Evolutionary conservation across 2,113 vertebrate genomes (phyloP).

Genomic region (Phoxinus phoxinus): DNA sequence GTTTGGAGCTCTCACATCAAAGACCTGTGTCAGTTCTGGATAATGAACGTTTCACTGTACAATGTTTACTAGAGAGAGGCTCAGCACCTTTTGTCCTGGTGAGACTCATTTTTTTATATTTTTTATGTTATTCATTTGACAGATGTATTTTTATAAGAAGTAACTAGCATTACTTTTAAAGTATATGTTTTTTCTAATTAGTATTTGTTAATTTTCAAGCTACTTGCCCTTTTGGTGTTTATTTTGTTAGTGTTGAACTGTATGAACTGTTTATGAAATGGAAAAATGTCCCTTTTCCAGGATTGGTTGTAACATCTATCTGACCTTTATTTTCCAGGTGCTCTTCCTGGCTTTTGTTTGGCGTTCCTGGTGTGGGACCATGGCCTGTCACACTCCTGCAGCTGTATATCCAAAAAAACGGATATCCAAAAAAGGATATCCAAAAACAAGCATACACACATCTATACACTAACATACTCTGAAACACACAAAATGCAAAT

Average conservation of each 20-base stretch:
- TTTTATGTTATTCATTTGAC: background rate
- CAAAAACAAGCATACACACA: conserved; percentile 28
- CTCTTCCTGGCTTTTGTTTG: conserved; percentile 44
- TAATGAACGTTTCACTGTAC: conserved; percentile 57
- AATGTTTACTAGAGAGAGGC: conserved; percentile 51
- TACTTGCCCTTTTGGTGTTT: background rate
- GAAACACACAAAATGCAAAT: background rate
- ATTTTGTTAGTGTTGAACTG: background rate
- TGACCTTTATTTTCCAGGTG: conserved; percentile 26
- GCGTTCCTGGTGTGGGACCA: conserved; percentile 55
- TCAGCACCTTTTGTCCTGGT: conserved; percentile 52
- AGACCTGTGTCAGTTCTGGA: conserved; percentile 55
- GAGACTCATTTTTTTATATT: conserved; percentile 1
- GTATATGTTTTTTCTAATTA: background rate
- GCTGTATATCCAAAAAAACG: too few species aligned
- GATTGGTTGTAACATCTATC: background rate
- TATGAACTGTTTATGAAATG: background rate
- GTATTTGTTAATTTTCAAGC: background rate
- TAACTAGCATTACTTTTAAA: background rate
- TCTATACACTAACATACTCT: background rate
- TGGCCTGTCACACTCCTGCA: conserved; percentile 55
- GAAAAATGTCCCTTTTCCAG: background rate
- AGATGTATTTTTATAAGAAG: background rate
- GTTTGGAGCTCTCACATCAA: conserved; percentile 52
- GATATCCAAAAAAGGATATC: conserved; percentile 7